Conservation (phyloP, 2,888 invertebrate genomes). For the Gibbula magus region DNA sequence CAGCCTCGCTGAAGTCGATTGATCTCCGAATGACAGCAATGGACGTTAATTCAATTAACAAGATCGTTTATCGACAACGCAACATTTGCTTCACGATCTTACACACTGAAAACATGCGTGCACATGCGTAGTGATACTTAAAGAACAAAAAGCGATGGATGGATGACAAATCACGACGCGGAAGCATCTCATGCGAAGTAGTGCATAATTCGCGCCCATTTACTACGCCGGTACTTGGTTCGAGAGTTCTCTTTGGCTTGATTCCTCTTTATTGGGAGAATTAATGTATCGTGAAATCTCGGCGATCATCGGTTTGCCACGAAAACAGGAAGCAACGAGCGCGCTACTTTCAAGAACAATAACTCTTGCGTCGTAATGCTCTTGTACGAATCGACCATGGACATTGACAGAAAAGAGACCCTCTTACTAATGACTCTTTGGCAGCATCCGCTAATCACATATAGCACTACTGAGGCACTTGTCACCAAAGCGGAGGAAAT, state of each 20-base stretch:
- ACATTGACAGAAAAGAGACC: conserved; percentile 22
- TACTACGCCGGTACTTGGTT: not conserved
- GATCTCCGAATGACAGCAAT: too few relatives aligned
- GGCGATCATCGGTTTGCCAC: conserved; percentile 28
- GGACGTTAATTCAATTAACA: too few relatives aligned
- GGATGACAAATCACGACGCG: conserved; percentile 4
- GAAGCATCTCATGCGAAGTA: conserved; percentile 21
- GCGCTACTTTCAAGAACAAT: conserved; percentile 25
- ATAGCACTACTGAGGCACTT: conserved; percentile 20
- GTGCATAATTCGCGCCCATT: conserved; percentile 6
- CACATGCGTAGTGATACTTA: conserved; percentile 4
- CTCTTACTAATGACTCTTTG: conserved; percentile 25
- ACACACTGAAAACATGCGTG: not conserved
- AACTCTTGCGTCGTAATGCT: conserved; percentile 19
- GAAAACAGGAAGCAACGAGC: conserved; percentile 26
- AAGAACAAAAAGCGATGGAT: not conserved
- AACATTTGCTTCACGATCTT: too few relatives aligned
- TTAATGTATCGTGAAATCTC: conserved; percentile 23
- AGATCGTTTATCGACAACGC: too few relatives aligned
- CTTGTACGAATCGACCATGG: conserved; percentile 16
- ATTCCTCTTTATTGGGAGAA: not conserved
- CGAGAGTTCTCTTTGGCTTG: not conserved
- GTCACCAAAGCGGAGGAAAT: conserved; percentile 28
- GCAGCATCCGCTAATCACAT: conserved; percentile 21
- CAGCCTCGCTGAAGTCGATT: too few relatives aligned